These are phyloP conservation scores for Amphibalanus amphitrite DNA, from an alignment of 1,140 invertebrate genomes.

Conservation along the genomic window DNA sequence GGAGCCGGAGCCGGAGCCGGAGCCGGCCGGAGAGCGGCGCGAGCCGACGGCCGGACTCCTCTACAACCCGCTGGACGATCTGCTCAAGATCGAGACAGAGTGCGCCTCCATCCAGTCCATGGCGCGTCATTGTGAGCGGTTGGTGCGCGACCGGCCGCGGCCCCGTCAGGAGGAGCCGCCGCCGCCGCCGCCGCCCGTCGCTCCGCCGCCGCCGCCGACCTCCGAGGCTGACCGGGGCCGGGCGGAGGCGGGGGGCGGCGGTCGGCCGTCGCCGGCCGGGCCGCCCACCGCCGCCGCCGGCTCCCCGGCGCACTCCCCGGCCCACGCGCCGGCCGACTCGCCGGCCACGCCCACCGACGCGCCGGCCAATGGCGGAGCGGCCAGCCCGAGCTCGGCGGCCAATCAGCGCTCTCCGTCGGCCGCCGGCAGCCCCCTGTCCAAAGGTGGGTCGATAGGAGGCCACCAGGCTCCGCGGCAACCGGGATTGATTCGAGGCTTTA, in stretches of 20 bases:
- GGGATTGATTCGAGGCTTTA: neutral
- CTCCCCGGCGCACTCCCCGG: neutral
- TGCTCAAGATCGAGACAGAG: slow-evolving; percentile 35
- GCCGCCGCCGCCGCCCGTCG: no score
- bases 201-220: no score
- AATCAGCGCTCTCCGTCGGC: neutral
- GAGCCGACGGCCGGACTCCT: neutral
- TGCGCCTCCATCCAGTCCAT: slow-evolving; percentile 30
- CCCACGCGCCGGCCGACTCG: slow-evolving; percentile 1
- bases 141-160: neutral
- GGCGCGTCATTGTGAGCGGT: slow-evolving; percentile 8
- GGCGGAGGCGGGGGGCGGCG: neutral
- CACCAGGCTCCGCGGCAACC: no score
- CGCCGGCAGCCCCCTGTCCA: neutral
- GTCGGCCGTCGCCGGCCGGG: neutral
- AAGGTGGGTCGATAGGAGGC: neutral
- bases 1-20: neutral
- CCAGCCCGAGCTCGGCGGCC: neutral
- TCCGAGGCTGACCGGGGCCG: neutral
- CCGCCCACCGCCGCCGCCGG: neutral
- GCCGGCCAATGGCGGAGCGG: neutral
- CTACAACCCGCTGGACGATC: slow-evolving; percentile 30
- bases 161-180: neutral
- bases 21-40: neutral
- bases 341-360: slow-evolving; percentile 15